A percentile compares a stretch with the other conserved stretches of the same genome.
Conservation (phyloP, 2,797 vertebrate species). For the Sebastes paucispinis region DNA sequence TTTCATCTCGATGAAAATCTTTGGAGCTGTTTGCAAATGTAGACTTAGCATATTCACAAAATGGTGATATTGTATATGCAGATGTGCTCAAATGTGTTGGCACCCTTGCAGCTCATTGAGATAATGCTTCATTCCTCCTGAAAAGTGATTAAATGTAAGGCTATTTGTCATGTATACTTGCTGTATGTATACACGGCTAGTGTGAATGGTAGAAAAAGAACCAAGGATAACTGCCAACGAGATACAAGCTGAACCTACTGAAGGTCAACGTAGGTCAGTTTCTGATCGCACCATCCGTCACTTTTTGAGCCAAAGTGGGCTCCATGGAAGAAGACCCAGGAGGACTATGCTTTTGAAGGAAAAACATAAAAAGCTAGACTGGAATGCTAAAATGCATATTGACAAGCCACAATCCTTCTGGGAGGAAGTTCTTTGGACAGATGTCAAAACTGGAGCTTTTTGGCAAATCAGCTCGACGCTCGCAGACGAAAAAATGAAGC, state of each 20-base stretch:
- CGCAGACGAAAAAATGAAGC: not conserved
- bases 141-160: not conserved
- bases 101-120: not conserved
- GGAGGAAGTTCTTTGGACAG: not conserved
- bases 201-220: not conserved
- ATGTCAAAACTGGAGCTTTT: not conserved
- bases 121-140: not conserved
- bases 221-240: not conserved
- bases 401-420: not conserved
- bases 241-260: not conserved
- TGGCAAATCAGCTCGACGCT: not conserved
- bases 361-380: not conserved
- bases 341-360: not conserved
- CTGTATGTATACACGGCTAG: not conserved
- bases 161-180: no score
- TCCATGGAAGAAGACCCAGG: not conserved
- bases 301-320: not conserved
- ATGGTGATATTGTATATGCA: no score
- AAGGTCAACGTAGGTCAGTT: not conserved
- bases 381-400: constrained; percentile 7
- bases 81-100: no score
- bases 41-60: no score
- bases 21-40: no score
- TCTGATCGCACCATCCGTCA: not conserved
- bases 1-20: fast-evolving